phyloP scores from a whole-genome alignment of 2,797 vertebrate species.

The Sebastes trivittatus region DNA sequence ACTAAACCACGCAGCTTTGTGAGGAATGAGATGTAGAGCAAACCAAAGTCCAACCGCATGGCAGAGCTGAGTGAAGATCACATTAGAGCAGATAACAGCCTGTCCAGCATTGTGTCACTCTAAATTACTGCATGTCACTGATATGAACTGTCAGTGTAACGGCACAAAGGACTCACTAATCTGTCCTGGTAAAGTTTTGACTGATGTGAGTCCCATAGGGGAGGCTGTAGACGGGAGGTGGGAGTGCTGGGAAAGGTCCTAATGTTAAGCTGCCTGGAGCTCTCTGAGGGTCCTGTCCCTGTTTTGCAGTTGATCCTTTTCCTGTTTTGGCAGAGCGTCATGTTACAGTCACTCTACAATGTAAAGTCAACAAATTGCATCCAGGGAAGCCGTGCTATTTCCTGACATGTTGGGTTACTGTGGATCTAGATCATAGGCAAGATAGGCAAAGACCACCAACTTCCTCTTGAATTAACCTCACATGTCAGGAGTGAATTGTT shows the following conservation, averaged over 20 bases:
- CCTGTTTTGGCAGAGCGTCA: slow-evolving; percentile 58
- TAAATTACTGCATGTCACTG: not conserved
- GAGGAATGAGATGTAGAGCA: not conserved
- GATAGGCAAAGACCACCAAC: not conserved
- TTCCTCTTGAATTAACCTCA: slow-evolving; percentile 11
- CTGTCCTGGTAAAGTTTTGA: not conserved
- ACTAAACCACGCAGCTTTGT: not conserved
- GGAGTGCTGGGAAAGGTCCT: slow-evolving; percentile 56
- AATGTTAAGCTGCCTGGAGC: slow-evolving; percentile 48
- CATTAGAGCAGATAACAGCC: slow-evolving; percentile 35
- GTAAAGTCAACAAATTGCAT: not conserved
- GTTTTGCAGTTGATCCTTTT: slow-evolving; percentile 48
- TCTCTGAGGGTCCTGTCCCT: slow-evolving; percentile 16
- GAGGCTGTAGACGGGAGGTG: slow-evolving; percentile 16
- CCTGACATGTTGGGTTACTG: not conserved
- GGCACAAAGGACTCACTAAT: slow-evolving; percentile 2
- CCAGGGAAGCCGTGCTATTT: not conserved
- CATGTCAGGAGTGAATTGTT: not conserved
- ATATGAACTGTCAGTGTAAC: not conserved
- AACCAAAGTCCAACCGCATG: slow-evolving; percentile 15
- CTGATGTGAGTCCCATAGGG: slow-evolving; percentile 15
- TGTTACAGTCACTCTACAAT: slow-evolving; percentile 41
- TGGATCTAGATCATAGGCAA: not conserved
- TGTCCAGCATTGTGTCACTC: not conserved
- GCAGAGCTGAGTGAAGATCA: slow-evolving; percentile 29